These are phyloP conservation scores for Melanostoma mellinum DNA, from an alignment of 2,888 invertebrate species.

Conservation along the genomic window DNA sequence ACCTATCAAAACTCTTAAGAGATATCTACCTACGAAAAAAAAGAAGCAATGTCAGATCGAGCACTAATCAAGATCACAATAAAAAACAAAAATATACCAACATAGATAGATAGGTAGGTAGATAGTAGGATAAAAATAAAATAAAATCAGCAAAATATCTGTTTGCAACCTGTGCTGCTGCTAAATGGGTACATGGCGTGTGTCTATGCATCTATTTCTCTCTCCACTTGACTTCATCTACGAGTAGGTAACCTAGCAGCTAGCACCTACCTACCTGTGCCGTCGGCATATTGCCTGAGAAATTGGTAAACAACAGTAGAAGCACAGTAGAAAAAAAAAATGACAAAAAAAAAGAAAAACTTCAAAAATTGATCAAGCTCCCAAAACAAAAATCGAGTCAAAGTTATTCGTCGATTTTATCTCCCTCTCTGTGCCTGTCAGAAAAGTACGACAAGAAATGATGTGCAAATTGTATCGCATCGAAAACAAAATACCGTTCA, in stretches of 20 bases:
- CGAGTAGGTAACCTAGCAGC: too few relatives aligned
- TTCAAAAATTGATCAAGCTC: conserved; percentile 27
- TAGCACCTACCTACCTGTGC: conserved; percentile 22
- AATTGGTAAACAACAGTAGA: conserved; percentile 15
- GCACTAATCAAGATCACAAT: conserved; percentile 65
- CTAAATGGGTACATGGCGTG: conserved; percentile 35
- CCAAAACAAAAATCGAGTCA: conserved; percentile 45
- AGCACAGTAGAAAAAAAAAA: neutral
- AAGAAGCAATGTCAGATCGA: conserved; percentile 62
- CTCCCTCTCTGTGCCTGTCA: neutral
- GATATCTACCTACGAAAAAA: conserved; percentile 29
- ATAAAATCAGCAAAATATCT: conserved; percentile 19
- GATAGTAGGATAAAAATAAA: conserved; percentile 14
- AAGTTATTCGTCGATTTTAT: conserved; percentile 14
- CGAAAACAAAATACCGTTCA: conserved; percentile 22
- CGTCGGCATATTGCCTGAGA: conserved; percentile 38
- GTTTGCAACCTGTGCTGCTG: conserved; percentile 70
- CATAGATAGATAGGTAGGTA: neutral
- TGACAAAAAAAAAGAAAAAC: conserved; percentile 7
- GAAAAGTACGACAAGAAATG: neutral
- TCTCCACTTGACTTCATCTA: conserved; percentile 23
- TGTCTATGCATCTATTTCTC: conserved; percentile 24
- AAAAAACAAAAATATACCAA: conserved; percentile 2
- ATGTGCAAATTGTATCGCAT: neutral
- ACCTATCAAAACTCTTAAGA: conserved; percentile 40